Conservation (phyloP, 2,113 vertebrate species). For the Gobius niger region DNA sequence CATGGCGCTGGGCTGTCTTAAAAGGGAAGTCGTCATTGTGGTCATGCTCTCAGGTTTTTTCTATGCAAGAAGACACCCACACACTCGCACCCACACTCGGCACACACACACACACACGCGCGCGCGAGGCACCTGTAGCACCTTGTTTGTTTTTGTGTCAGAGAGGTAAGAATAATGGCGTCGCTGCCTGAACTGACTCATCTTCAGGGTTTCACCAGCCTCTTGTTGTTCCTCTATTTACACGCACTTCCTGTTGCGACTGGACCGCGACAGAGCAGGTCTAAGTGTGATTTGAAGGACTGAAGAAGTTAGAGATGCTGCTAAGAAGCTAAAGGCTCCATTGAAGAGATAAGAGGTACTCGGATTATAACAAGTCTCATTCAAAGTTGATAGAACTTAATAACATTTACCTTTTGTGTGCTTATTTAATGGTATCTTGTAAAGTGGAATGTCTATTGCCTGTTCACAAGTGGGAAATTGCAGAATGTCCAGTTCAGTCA, state of each 20-base stretch:
- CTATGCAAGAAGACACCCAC: slow-evolving; percentile 16
- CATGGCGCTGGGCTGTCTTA: slow-evolving; percentile 45
- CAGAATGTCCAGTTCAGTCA: too few species aligned
- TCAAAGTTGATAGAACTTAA: too few species aligned
- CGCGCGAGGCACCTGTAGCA: not conserved
- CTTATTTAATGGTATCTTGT: too few species aligned
- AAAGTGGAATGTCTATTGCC: too few species aligned
- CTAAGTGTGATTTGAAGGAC: not conserved
- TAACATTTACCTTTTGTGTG: too few species aligned
- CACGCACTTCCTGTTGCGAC: slow-evolving; percentile 65
- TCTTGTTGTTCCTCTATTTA: slow-evolving; percentile 65
- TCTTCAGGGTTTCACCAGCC: slow-evolving; percentile 41
- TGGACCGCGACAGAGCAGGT: not conserved
- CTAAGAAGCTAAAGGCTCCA: not conserved
- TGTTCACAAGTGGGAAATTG: too few species aligned
- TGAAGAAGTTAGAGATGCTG: not conserved
- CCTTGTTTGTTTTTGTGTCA: slow-evolving; percentile 1
- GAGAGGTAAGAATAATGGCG: not conserved
- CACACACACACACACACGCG: too few species aligned
- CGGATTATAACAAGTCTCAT: not conserved
- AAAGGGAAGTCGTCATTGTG: slow-evolving; percentile 15
- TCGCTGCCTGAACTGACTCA: slow-evolving; percentile 26
- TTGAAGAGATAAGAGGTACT: not conserved
- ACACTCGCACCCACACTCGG: not conserved
- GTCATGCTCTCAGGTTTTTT: slow-evolving; percentile 15